Conservation (phyloP, 1,140 invertebrate species). For the Cotesia vestalis region DNA sequence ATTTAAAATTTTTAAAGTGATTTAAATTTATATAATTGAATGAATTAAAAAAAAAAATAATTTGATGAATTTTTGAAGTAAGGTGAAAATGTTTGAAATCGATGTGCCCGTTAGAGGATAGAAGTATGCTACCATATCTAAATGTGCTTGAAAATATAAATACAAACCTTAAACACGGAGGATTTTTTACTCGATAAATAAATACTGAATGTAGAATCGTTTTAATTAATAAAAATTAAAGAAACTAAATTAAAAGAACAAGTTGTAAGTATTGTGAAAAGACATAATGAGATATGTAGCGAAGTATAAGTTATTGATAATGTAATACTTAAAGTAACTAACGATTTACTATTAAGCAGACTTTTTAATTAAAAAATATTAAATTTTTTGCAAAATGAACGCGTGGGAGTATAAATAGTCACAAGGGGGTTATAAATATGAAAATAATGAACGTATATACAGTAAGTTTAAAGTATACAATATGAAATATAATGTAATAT, state of each 20-base stretch:
- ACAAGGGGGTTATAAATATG: slow-evolving; percentile 37
- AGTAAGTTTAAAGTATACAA: slow-evolving; percentile 30
- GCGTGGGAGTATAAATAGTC: slow-evolving; percentile 41
- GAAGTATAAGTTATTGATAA: slow-evolving; percentile 16
- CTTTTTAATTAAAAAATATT: slow-evolving; percentile 50
- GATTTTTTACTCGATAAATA: slow-evolving; percentile 56
- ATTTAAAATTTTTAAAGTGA: too few relatives aligned
- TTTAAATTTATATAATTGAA: too few relatives aligned
- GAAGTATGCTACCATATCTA: slow-evolving; percentile 52
- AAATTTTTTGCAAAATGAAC: slow-evolving; percentile 53
- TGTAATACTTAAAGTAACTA: too few relatives aligned
- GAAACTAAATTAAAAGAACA: slow-evolving; percentile 27
- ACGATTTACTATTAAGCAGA: slow-evolving; percentile 45
- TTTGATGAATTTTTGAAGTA: background rate
- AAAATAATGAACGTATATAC: slow-evolving; percentile 18
- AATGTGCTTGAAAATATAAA: slow-evolving; percentile 49
- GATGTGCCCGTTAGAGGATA: too few relatives aligned
- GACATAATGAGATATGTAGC: slow-evolving; percentile 20
- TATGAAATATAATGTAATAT: slow-evolving; percentile 45
- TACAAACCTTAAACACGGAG: slow-evolving; percentile 37
- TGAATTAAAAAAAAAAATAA: too few relatives aligned
- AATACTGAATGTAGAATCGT: slow-evolving; percentile 39
- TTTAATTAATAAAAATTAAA: slow-evolving; percentile 29
- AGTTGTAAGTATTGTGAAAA: slow-evolving; percentile 47
- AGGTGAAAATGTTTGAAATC: background rate